A percentile compares a stretch with the other conserved stretches of the same genome.
These are phyloP conservation scores for Nylanderia fulva DNA, from an alignment of 1,140 invertebrate species.

Conservation along the genomic window DNA sequence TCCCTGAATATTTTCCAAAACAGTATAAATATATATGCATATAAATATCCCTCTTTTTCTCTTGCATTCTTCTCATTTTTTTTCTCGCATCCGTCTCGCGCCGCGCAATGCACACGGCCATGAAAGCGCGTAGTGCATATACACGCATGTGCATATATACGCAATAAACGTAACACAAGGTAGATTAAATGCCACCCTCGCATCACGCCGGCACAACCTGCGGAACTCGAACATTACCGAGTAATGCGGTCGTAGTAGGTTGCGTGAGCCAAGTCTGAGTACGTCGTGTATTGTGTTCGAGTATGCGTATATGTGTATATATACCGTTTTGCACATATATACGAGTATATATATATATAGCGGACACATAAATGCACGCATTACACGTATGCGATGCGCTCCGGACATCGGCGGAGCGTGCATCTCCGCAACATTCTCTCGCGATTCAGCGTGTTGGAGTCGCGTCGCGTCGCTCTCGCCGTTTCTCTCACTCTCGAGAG, in stretches of 20 bases:
- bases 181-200: conserved; percentile 74
- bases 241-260: conserved; percentile 25
- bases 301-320: not conserved
- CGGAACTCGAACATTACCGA: conserved; percentile 72
- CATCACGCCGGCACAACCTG: conserved; percentile 62
- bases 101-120: conserved; percentile 30
- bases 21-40: not conserved
- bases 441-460: conserved; percentile 62
- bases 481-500: not conserved
- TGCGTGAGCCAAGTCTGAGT: conserved; percentile 34
- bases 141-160: conserved; percentile 40
- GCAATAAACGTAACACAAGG: conserved; percentile 76
- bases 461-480: conserved; percentile 45
- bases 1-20: conserved; percentile 32
- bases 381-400: not conserved
- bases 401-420: conserved; percentile 29
- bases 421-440: conserved; percentile 51
- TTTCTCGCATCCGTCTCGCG: not conserved
- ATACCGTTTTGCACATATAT: conserved; percentile 22
- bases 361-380: not conserved
- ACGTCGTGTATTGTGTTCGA: not conserved
- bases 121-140: not conserved
- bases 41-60: conserved; percentile 6
- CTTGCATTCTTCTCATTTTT: not conserved
- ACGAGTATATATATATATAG: no score